These are phyloP conservation scores for Phalacrocorax aristotelis DNA, from an alignment of 2,113 vertebrate genomes.

Conservation along the genomic window DNA sequence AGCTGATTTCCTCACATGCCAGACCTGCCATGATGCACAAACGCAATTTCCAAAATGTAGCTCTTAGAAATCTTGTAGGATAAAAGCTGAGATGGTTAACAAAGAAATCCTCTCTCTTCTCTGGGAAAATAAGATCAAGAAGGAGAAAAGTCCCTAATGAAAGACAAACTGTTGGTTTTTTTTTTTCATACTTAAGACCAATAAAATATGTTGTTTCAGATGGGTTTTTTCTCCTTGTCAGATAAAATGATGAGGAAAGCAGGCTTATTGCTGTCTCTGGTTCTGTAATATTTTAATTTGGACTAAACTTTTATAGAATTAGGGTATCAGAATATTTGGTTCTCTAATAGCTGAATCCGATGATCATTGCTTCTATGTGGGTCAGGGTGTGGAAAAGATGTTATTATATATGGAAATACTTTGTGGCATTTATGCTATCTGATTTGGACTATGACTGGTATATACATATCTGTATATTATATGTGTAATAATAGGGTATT, in stretches of 20 bases:
- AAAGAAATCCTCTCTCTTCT: neutral
- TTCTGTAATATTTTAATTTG: neutral
- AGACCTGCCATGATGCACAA: conserved; percentile 32
- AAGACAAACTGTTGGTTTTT: neutral
- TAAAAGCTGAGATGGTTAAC: neutral
- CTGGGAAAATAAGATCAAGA: neutral
- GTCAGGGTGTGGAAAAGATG: too few species aligned
- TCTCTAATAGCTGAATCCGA: too few species aligned
- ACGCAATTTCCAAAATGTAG: neutral
- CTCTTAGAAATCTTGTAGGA: neutral
- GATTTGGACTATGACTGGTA: neutral
- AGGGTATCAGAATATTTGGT: too few species aligned
- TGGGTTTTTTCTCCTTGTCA: neutral
- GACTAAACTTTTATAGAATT: neutral
- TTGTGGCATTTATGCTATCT: too few species aligned
- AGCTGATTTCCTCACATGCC: conserved; percentile 38
- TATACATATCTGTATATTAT: neutral
- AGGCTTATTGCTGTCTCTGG: neutral
- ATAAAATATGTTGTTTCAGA: neutral
- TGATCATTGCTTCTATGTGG: too few species aligned
- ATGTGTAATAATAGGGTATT: neutral
- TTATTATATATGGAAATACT: too few species aligned
- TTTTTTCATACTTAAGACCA: neutral
- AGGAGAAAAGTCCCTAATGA: neutral
- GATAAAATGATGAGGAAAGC: neutral